Conservation (phyloP, 1,140 invertebrate genomes). For the Acromyrmex charruanus region DNA sequence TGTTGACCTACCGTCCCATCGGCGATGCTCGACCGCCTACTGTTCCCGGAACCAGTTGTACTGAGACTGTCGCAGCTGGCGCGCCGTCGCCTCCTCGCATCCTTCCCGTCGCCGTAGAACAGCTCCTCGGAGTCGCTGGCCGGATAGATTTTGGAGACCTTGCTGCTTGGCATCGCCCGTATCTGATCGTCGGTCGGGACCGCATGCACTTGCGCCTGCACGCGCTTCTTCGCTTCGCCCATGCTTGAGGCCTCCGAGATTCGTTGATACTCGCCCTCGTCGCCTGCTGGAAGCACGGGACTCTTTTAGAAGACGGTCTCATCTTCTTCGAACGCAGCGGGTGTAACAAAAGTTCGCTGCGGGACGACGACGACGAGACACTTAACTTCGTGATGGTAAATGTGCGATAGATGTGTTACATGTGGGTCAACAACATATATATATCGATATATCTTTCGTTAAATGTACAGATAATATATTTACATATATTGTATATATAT, state of each 20-base stretch:
- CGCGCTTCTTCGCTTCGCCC: constrained; percentile 85
- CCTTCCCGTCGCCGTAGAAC: constrained; percentile 85
- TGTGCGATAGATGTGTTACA: constrained; percentile 11
- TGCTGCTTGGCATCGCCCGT: constrained; percentile 64
- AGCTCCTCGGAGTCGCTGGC: constrained; percentile 89
- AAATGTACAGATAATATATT: constrained; percentile 62
- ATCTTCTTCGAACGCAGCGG: background rate
- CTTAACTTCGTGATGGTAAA: constrained; percentile 17
- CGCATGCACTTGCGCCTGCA: constrained; percentile 87
- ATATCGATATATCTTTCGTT: constrained; percentile 13
- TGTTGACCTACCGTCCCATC: constrained; percentile 83
- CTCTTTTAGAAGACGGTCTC: constrained; percentile 36
- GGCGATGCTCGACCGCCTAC: constrained; percentile 85
- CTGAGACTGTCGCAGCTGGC: constrained; percentile 84
- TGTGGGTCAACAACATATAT: background rate
- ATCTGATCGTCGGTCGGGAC: constrained; percentile 80
- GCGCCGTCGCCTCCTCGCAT: constrained; percentile 78
- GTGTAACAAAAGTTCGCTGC: constrained; percentile 11
- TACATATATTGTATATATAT: constrained; percentile 31
- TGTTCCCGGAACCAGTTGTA: constrained; percentile 84
- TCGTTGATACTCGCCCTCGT: constrained; percentile 89
- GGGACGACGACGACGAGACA: constrained; percentile 4
- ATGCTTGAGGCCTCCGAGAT: constrained; percentile 87
- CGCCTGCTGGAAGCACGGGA: constrained; percentile 70
- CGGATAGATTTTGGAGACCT: constrained; percentile 86